Base-by-base conservation (phyloP, 2,888 invertebrate genomes). In the Microplitis manilae region DNA sequence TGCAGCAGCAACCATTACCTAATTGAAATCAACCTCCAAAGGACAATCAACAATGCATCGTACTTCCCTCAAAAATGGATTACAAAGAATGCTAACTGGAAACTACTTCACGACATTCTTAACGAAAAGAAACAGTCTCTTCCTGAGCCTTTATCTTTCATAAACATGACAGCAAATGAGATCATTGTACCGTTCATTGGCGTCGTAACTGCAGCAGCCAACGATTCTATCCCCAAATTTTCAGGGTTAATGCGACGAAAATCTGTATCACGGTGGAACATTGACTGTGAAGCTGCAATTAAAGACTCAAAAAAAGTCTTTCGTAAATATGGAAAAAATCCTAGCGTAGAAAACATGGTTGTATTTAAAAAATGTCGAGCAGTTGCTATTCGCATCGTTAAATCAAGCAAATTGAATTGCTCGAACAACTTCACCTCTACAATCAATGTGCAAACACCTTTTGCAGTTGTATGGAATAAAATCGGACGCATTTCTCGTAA, bases 221-320 rank as follows among this genome's bases (percentile, higher is more conserved):
- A 62, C 15, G 17, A 17, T 62, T 62, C 62, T n/a, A 62, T 62
- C 15, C 6, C 17, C 15, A 62, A 17, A 62, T 62, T 17, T 5
- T 17, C 15, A 5, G 62, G 62, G 15, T 6, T 62, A 17, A 62
- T n/a, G 5, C 62, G 62, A 9, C 6, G 8, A 17, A 62, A 62
- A 62, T n/a, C 15, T 62, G 62, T 62, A 6, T n/a, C 62, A 62
- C n/a, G 62, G 62, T 62, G 62, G 17, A 62, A 62, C 17, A 8
- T 5, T 13, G 17, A 17, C 2, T 62, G 62, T n/a, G 8, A 15
- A 62, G 13, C 5, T 7, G 17, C 15, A 62, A 62, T 62, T n/a
- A 62, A 62, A 62, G 62, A 9, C 17, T 15, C 62, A 5, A 62
- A 62, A 62, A 62, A 15, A 17, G 5, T 2, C 17, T 62, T 62